Conservation (phyloP, 2,113 vertebrate species). For the Alces alces region DNA sequence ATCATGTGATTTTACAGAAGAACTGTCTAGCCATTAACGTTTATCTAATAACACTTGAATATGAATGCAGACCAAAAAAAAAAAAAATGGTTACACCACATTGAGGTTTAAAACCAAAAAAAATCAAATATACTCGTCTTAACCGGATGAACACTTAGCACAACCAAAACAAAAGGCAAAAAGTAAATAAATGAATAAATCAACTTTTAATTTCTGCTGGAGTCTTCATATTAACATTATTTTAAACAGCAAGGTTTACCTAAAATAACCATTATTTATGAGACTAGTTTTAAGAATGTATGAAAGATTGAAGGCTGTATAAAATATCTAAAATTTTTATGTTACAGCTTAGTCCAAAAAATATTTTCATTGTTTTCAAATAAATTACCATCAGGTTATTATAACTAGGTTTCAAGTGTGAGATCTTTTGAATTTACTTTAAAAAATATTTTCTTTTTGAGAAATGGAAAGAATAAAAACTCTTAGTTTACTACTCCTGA, state of each 20-base stretch:
- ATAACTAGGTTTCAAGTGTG: slow-evolving; percentile 11
- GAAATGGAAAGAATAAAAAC: not conserved
- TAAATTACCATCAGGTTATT: not conserved
- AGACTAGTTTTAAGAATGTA: not conserved
- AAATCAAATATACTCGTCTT: slow-evolving; percentile 10
- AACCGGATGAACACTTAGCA: not conserved
- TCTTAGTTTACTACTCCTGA: slow-evolving; percentile 9
- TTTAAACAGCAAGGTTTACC: slow-evolving; percentile 16
- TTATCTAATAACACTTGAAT: slow-evolving; percentile 7
- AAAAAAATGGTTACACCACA: not conserved
- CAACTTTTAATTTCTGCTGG: slow-evolving; percentile 34
- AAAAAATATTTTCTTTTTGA: not conserved
- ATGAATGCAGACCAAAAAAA: not conserved
- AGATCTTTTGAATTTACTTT: not conserved
- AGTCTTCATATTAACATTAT: not conserved
- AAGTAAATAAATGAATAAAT: not conserved
- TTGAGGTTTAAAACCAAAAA: not conserved
- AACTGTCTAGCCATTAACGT: not conserved
- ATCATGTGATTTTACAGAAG: not conserved
- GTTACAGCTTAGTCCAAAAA: slow-evolving; percentile 27
- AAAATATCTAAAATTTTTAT: slow-evolving; percentile 25
- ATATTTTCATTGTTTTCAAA: slow-evolving; percentile 9
- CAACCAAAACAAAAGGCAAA: slow-evolving; percentile 15
- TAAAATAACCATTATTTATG: not conserved
- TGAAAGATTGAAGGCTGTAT: not conserved